A percentile compares a stretch with the other conserved stretches of the same genome.
These are phyloP conservation scores for Hyposoter didymator DNA, from an alignment of 2,888 invertebrate genomes.

Conservation along the genomic window DNA sequence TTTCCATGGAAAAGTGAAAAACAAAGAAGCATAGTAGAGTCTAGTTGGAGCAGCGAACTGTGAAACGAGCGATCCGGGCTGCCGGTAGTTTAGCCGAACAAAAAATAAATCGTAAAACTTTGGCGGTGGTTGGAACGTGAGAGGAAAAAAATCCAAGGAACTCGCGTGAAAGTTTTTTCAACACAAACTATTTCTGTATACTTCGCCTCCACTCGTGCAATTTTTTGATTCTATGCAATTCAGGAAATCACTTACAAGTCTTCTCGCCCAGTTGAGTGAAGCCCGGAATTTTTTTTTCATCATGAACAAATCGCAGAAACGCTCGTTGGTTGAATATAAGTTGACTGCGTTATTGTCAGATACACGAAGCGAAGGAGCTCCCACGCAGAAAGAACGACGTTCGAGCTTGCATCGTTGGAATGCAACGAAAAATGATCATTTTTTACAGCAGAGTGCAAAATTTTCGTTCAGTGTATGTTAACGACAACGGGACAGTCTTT, in stretches of 20 bases:
- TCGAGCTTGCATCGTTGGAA: background rate
- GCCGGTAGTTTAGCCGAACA: background rate
- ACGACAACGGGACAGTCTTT: no score
- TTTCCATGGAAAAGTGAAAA: conserved; percentile 22
- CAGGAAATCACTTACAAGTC: background rate
- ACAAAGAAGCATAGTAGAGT: background rate
- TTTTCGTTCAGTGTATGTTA: no score
- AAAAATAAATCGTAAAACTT: conserved; percentile 37
- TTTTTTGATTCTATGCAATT: background rate
- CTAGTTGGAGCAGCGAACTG: background rate
- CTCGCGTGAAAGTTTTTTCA: conserved; percentile 17
- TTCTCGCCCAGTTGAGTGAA: background rate
- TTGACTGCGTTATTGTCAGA: background rate
- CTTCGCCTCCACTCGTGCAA: background rate
- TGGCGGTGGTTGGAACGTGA: conserved; percentile 15
- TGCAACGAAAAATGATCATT: no score
- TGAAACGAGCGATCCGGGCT: conserved; percentile 16
- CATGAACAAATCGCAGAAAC: background rate
- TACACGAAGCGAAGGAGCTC: background rate
- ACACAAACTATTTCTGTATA: background rate
- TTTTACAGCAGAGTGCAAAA: no score
- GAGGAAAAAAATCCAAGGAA: background rate
- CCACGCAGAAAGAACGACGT: background rate
- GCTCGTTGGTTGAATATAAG: background rate
- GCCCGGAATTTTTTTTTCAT: background rate